Base-by-base conservation (phyloP, 2,113 vertebrate species). In the Paradisaea rubra region DNA sequence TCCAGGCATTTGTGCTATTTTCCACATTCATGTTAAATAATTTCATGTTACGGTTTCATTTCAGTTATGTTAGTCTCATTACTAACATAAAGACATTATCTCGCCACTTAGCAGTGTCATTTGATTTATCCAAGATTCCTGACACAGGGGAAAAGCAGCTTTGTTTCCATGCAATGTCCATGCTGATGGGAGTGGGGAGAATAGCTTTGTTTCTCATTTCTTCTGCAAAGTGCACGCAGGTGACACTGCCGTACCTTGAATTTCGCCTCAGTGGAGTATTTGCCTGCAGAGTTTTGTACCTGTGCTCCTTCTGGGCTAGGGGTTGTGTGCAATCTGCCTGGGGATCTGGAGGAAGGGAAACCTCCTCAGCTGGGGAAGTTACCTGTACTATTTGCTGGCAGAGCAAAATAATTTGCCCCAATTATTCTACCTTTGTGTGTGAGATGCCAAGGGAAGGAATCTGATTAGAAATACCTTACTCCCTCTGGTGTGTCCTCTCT, bases 301-400 rank as follows among this genome's bases (percentile, higher is more conserved):
- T 24, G 6, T 2, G 1, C 30, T 47, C 20, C 0, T 0, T n/a
- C 39, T 66, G 4, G 1, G 13, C 5, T 39, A 42, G 45, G 13
- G 52, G 7, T 21, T 81, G 1, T 49, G 23, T 52, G 23, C 10
- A 68, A 28, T 59, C 15, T 54, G 4, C 16, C 9, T 31, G 22
- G 19, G 11, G 2, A 81, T 6, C 17, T 39, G 28, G 28, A 71
- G 10, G 6, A 71, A 63, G 9, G 17, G 16, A 77, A 78, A 21
- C 4, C 3, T 33, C 13, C 84, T 81, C 56, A 78, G 6, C 3
- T 87, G 44, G 6, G 12, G 13, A 78, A 78, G 17, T 14, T 17
- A 39, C 15, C 22, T n/a, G 3, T 19, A 10, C 20, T 56, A 22
- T 72, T 89, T 74, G 5, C 52, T 60, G 63, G 10, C 22, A 77